These are phyloP conservation scores for Chrysomela aeneicollis DNA, from an alignment of 2,888 invertebrate genomes.

Conservation along the genomic window DNA sequence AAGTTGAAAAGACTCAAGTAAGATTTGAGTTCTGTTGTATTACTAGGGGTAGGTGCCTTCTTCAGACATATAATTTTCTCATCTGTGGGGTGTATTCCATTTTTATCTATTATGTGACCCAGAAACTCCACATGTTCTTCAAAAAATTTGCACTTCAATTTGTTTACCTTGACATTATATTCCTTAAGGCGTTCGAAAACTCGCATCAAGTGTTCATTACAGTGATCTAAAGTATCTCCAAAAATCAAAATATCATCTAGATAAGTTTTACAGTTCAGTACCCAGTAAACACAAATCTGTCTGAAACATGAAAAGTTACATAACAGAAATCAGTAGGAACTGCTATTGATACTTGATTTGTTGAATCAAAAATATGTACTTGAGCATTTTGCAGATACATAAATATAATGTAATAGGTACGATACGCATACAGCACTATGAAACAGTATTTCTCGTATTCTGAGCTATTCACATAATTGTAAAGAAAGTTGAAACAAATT, in stretches of 20 bases:
- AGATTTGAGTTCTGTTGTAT: slow-evolving; percentile 34
- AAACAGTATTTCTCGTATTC: too few relatives aligned
- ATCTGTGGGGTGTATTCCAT: slow-evolving; percentile 23
- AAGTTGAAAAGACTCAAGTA: slow-evolving; percentile 39
- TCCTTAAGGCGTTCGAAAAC: slow-evolving; percentile 13
- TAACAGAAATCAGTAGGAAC: too few relatives aligned
- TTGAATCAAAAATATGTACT: too few relatives aligned
- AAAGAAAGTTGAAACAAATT: too few relatives aligned
- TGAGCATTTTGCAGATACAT: too few relatives aligned
- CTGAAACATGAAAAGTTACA: too few relatives aligned
- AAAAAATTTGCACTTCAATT: slow-evolving; percentile 19
- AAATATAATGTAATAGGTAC: too few relatives aligned
- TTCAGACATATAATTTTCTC: slow-evolving; percentile 32
- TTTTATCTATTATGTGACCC: slow-evolving; percentile 16
- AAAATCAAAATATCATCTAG: slow-evolving; percentile 28
- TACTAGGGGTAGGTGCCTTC: slow-evolving; percentile 30
- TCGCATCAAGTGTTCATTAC: slow-evolving; percentile 15
- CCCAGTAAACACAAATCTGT: too few relatives aligned
- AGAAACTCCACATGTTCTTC: slow-evolving; percentile 14
- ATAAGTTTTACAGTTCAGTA: slow-evolving; percentile 31
- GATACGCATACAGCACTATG: too few relatives aligned
- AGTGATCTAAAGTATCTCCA: slow-evolving; percentile 16
- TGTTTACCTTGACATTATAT: slow-evolving; percentile 13
- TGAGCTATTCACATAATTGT: too few relatives aligned
- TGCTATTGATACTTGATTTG: too few relatives aligned